Conservation (phyloP, 2,888 invertebrate genomes). For the Epinotia nisella region DNA sequence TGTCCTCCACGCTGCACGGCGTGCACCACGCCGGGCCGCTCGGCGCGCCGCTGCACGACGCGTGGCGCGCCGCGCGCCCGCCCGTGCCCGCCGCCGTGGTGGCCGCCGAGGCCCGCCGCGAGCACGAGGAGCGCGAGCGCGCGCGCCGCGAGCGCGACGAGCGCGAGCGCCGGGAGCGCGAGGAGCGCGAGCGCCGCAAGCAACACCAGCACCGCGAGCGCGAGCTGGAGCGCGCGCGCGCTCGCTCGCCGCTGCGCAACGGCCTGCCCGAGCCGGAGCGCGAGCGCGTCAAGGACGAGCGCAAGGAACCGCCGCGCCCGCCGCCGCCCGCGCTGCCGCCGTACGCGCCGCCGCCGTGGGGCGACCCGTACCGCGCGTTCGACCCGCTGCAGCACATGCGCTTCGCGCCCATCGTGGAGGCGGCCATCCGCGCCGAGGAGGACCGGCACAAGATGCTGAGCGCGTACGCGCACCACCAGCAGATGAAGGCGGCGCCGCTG, state of each 20-base stretch:
- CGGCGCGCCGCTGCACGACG: constrained; percentile 73
- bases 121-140: constrained; percentile 80
- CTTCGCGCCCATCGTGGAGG: constrained; percentile 92
- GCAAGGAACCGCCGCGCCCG: constrained; percentile 82
- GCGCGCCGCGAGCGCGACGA: constrained; percentile 85
- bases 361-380: constrained; percentile 88
- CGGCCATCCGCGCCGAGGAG: constrained; percentile 90
- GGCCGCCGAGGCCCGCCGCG: constrained; percentile 73
- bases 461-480: constrained; percentile 87
- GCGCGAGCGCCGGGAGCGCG: constrained; percentile 84
- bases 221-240: constrained; percentile 86
- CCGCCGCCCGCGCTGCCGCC: constrained; percentile 79
- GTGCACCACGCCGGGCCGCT: constrained; percentile 75
- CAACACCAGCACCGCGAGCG: constrained; percentile 85
- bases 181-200: constrained; percentile 84
- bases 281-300: constrained; percentile 67
- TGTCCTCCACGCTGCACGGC: constrained; percentile 74
- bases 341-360: constrained; percentile 86
- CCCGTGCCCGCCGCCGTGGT: constrained; percentile 57
- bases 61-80: constrained; percentile 67
- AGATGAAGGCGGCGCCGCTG: constrained; percentile 78
- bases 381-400: constrained; percentile 88
- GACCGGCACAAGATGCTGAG: constrained; percentile 91
- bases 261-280: constrained; percentile 82
- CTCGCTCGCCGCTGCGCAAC: constrained; percentile 91